A percentile compares a stretch with the other conserved stretches of the same genome.
These are phyloP conservation scores for Emmelina monodactyla DNA, from an alignment of 2,888 invertebrate species.

Conservation along the genomic window DNA sequence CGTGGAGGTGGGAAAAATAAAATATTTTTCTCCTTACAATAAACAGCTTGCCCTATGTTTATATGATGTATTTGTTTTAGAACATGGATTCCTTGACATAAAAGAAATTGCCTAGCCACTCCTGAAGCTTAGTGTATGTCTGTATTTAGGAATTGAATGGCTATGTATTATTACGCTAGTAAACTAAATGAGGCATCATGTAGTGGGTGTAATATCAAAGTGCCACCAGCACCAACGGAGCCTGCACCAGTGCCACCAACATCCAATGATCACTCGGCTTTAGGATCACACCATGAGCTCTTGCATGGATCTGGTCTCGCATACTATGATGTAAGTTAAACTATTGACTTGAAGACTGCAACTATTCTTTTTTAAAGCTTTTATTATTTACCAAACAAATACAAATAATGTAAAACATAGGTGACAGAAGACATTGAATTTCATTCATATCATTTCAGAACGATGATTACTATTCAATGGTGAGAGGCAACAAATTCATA, in stretches of 20 bases:
- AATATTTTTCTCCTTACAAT: too few species aligned
- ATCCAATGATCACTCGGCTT: slow-evolving; percentile 38
- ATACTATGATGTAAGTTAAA: slow-evolving; percentile 53
- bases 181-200: slow-evolving; percentile 72
- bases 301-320: slow-evolving; percentile 48
- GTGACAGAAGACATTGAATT: too few species aligned
- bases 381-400: slow-evolving; percentile 1
- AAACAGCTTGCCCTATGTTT: too few species aligned
- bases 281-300: slow-evolving; percentile 37
- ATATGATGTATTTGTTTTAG: too few species aligned
- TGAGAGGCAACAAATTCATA: slow-evolving; percentile 52
- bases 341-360: too few species aligned
- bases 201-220: slow-evolving; percentile 61
- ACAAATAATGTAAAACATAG: too few species aligned
- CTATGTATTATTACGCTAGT: slow-evolving; percentile 77
- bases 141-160: slow-evolving; percentile 58
- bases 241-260: slow-evolving; percentile 39
- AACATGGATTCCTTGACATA: too few species aligned
- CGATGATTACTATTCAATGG: slow-evolving; percentile 59
- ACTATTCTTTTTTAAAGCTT: too few species aligned
- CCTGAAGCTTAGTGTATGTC: too few species aligned
- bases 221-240: slow-evolving; percentile 41
- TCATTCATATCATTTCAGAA: too few species aligned
- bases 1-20: too few species aligned
- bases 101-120: too few species aligned